Percentiles rank a stretch among this genome's conserved stretches.
phyloP scores from a whole-genome alignment of 35 echinoderm and acorn worm species.

The Acanthaster planci region DNA sequence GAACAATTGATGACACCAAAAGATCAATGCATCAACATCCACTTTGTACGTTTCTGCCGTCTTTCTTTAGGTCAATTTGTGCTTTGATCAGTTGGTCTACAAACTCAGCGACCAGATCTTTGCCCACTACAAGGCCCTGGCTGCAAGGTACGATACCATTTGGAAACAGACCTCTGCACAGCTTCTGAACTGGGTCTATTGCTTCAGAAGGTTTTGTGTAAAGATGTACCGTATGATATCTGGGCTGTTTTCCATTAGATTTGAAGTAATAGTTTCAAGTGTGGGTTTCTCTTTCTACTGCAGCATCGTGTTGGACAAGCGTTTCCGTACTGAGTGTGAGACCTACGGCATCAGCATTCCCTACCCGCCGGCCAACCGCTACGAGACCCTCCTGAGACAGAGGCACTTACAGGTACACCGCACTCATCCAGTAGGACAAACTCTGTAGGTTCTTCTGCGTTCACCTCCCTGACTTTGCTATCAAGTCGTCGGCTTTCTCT shows the following conservation, averaged over 20 bases:
- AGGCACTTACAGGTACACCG: slow-evolving; percentile 80
- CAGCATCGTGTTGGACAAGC: slow-evolving; percentile 94
- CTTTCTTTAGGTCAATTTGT: slow-evolving; percentile 91
- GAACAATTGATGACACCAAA: too few relatives aligned
- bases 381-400: slow-evolving; percentile 91
- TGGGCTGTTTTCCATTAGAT: too few relatives aligned
- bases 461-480: too few relatives aligned
- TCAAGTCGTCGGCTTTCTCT: too few relatives aligned
- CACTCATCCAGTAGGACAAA: too few relatives aligned
- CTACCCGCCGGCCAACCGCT: slow-evolving; percentile 84
- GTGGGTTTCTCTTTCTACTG: not conserved
- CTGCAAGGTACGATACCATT: slow-evolving; percentile 70
- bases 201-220: too few relatives aligned
- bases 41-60: too few relatives aligned
- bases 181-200: too few relatives aligned
- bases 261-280: not conserved
- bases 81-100: slow-evolving; percentile 99
- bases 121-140: slow-evolving; percentile 95
- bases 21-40: too few relatives aligned
- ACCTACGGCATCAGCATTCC: slow-evolving; percentile 87
- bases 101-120: slow-evolving; percentile 99
- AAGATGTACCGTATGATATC: too few relatives aligned
- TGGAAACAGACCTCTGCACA: too few relatives aligned
- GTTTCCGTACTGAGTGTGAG: slow-evolving; percentile 90
- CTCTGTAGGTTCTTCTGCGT: too few relatives aligned